A percentile compares a stretch with the other conserved stretches of the same genome.
Evolutionary conservation across 2,113 vertebrate genomes (phyloP).

Genomic region (Heterotis niloticus): DNA sequence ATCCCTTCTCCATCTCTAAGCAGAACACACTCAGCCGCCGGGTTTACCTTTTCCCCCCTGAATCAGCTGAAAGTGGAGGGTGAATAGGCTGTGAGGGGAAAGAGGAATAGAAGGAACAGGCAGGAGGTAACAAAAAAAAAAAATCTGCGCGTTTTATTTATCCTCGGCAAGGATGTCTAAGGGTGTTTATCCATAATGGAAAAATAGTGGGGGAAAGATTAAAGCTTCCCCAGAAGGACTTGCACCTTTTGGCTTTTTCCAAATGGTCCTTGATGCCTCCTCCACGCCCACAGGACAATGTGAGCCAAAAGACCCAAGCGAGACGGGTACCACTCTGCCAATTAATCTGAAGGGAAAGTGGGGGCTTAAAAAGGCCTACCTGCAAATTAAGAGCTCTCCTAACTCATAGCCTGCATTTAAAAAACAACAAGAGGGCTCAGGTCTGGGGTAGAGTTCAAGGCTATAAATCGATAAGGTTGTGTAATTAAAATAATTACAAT

Average conservation of each 20-base stretch:
- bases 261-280: conserved; percentile 67
- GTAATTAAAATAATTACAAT: conserved; percentile 25
- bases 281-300: conserved; percentile 63
- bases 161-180: conserved; percentile 48
- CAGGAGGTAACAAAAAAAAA: conserved; percentile 44
- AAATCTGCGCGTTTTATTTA: conserved; percentile 70
- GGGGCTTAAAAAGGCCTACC: conserved; percentile 46
- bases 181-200: conserved; percentile 75
- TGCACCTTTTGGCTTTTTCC: conserved; percentile 57
- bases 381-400: conserved; percentile 50
- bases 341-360: conserved; percentile 48
- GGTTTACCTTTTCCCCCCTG: conserved; percentile 54
- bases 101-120: conserved; percentile 41
- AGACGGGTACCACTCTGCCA: conserved; percentile 55
- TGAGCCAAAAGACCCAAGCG: conserved; percentile 51
- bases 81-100: conserved; percentile 45
- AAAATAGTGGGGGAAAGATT: conserved; percentile 80
- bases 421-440: conserved; percentile 58
- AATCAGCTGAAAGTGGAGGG: conserved; percentile 68
- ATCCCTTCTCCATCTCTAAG: conserved; percentile 68
- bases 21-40: conserved; percentile 49
- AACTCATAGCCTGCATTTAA: conserved; percentile 54
- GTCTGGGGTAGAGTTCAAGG: conserved; percentile 44
- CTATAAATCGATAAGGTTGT: conserved; percentile 36
- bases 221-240: conserved; percentile 61